Base-by-base conservation (phyloP, 2,888 invertebrate species). In the Cryptophagus acutangulus region DNA sequence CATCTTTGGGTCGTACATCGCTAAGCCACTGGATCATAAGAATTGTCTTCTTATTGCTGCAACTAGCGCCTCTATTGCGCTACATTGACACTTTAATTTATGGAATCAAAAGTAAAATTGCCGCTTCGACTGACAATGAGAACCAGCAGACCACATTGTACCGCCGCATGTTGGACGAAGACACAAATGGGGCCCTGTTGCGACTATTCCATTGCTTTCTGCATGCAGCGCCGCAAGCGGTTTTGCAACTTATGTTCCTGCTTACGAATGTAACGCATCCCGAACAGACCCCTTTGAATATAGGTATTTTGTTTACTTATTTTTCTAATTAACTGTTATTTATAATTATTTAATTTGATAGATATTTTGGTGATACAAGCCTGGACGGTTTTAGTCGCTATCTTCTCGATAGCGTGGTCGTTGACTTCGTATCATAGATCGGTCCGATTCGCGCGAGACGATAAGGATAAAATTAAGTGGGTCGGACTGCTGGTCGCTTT, bases 341-440 rank as follows among this genome's bases (percentile, higher is more conserved):
- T 33, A 12, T 26, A 36, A 10, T 26, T 26, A 28, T 40, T 12
- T 29, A 45, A 47, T 29, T 15, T 15, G 17, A 58, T 52, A 70
- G 70, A 69, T 58, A 51, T 70, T 29, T 68, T 66, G 38, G 61
- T 68, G 16, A 52, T 74, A 24, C 75, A 74, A 62, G 59, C 67
- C 13, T 65, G 72, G 58, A 74, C 77, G 1, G 71, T 75, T 15
- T 56, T 73, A 9, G 69, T 72, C 25, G 77, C 78, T 1, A 62
- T 80, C 35, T 55, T 77, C 18, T 79, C 79, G 10, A 67, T 80
- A 46, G 73, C 78, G 9, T 80, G 79, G 79, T 72, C 78, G 2
- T 56, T 80, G 41, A 75, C 76, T 1, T 73, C 77, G 0, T 80
- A 80, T 57, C 74, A 77, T 52, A 69, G 78, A 45, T 74, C 76